Conservation (phyloP, 2,888 invertebrate species). For the Cataglyphis albicans region DNA sequence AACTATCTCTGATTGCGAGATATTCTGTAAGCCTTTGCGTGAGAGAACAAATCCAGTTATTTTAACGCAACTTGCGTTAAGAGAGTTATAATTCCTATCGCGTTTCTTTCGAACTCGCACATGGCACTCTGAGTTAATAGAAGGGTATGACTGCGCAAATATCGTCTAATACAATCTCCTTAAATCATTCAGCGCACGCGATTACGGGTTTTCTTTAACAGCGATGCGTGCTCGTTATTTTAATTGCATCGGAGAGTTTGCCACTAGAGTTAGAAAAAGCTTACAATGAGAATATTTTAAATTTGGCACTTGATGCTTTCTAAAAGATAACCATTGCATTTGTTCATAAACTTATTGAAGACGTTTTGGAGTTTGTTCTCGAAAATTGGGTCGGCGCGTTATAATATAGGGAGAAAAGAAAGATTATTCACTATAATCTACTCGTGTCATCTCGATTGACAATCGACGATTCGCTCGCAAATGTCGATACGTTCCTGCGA, state of each 20-base stretch:
- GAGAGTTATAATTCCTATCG: slow-evolving; percentile 20
- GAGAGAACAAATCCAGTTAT: slow-evolving; percentile 41
- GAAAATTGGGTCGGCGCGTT: background rate
- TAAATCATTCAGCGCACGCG: slow-evolving; percentile 39
- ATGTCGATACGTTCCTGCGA: slow-evolving; percentile 53
- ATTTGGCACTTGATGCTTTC: slow-evolving; percentile 50
- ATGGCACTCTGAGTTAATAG: slow-evolving; percentile 29
- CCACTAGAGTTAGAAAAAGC: slow-evolving; percentile 1
- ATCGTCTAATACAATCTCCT: slow-evolving; percentile 40
- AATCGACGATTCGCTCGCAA: slow-evolving; percentile 60
- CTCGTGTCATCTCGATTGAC: background rate
- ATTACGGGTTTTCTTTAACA: slow-evolving; percentile 17
- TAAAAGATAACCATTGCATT: slow-evolving; percentile 21
- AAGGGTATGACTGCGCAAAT: slow-evolving; percentile 19
- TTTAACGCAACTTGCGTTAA: slow-evolving; percentile 35
- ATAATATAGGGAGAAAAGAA: background rate
- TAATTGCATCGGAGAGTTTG: background rate
- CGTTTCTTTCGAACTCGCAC: slow-evolving; percentile 33
- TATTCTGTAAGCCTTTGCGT: slow-evolving; percentile 16
- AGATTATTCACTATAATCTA: background rate
- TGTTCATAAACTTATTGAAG: slow-evolving; percentile 6
- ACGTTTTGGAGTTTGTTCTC: slow-evolving; percentile 11
- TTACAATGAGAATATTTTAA: slow-evolving; percentile 16
- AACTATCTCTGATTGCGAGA: background rate
- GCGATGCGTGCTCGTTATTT: background rate